Percentiles rank a stretch among this genome's conserved stretches.
These are phyloP conservation scores for Steinernema carpocapsae DNA, from an alignment of 2,888 invertebrate species.

Conservation along the genomic window DNA sequence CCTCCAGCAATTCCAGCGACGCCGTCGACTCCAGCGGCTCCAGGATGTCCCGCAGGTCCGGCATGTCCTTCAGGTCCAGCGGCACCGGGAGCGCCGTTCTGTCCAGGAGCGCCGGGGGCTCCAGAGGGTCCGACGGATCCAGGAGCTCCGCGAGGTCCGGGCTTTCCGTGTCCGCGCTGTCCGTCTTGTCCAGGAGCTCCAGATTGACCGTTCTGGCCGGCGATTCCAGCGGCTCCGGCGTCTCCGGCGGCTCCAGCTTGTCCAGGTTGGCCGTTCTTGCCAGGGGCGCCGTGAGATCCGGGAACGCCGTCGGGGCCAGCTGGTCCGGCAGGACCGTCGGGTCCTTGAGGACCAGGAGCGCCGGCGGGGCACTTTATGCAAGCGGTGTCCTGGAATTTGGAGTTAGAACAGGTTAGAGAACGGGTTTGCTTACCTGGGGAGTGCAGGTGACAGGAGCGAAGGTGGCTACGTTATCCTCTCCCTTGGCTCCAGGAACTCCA, in stretches of 20 bases:
- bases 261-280: conserved; percentile 9
- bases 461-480: conserved; percentile 39
- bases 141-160: neutral
- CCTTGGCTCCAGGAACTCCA: conserved; percentile 31
- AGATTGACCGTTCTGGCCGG: neutral
- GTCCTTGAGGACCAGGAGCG: conserved; percentile 44
- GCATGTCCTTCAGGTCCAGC: conserved; percentile 2
- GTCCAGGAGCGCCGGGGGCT: neutral
- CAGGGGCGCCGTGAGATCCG: conserved; percentile 4
- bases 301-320: neutral
- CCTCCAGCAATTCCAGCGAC: neutral
- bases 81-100: conserved; percentile 3
- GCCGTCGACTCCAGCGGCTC: neutral
- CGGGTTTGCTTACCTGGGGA: conserved; percentile 28
- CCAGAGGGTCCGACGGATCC: conserved; percentile 14
- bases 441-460: conserved; percentile 54
- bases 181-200: conserved; percentile 10
- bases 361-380: too few species aligned
- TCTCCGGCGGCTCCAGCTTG: conserved; percentile 8
- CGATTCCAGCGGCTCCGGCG: conserved; percentile 5
- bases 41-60: neutral
- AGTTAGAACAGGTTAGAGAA: neutral
- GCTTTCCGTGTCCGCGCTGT: neutral
- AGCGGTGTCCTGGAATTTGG: neutral
- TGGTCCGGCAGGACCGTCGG: conserved; percentile 36